A percentile compares a stretch with the other conserved stretches of the same genome.
Conservation (phyloP, 2,888 invertebrate species). For the Drosophila borealis region DNA sequence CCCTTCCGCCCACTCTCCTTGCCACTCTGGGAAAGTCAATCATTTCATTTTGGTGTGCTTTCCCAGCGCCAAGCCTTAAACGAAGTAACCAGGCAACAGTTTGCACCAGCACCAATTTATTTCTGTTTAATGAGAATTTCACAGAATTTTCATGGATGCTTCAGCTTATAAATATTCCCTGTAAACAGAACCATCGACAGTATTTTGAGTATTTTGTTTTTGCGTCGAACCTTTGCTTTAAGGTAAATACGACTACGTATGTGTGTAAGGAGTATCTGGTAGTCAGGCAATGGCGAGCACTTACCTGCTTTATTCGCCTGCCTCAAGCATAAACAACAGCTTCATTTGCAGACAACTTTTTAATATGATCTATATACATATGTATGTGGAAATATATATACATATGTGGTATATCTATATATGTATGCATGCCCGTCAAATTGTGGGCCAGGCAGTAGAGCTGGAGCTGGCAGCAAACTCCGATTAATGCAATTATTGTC, state of each 20-base stretch:
- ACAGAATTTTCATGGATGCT: slow-evolving; percentile 1
- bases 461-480: slow-evolving; percentile 29
- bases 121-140: slow-evolving; percentile 35
- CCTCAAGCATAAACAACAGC: slow-evolving; percentile 44
- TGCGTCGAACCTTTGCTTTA: no score
- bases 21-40: slow-evolving; percentile 27
- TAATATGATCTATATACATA: slow-evolving; percentile 22
- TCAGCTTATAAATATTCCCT: slow-evolving; percentile 14
- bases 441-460: background rate
- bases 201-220: no score
- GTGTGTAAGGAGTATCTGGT: background rate
- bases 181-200: background rate
- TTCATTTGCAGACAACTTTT: slow-evolving; percentile 53
- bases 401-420: background rate
- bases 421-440: background rate
- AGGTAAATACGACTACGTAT: no score
- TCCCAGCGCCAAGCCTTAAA: slow-evolving; percentile 18
- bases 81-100: slow-evolving; percentile 23
- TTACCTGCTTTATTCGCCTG: slow-evolving; percentile 3
- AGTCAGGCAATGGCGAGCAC: background rate
- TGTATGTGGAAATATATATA: slow-evolving; percentile 5
- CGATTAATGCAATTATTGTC: slow-evolving; percentile 69
- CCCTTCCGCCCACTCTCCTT: background rate
- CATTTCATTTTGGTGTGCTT: slow-evolving; percentile 39
- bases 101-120: background rate